Evolutionary conservation across 2,113 vertebrate genomes (phyloP).

Genomic region (Brienomyrus longianalis): DNA sequence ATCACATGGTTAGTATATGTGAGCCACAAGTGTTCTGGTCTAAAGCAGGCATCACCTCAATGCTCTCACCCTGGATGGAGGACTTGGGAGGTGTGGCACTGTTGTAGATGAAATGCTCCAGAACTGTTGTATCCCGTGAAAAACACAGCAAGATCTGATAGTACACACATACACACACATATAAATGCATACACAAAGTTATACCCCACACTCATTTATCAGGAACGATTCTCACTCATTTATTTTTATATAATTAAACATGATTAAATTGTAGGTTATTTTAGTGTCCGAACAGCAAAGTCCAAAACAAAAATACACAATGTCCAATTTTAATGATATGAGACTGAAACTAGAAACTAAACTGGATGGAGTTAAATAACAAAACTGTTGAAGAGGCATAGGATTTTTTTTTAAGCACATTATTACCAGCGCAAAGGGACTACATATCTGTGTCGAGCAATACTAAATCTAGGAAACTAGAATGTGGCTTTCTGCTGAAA

Average conservation of each 20-base stretch:
- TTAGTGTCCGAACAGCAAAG: neutral
- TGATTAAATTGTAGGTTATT: neutral
- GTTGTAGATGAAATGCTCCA: conserved; percentile 87
- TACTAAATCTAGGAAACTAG: too few species aligned
- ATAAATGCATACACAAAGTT: neutral
- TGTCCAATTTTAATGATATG: neutral
- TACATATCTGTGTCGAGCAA: too few species aligned
- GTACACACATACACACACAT: conserved; percentile 25
- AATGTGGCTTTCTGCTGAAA: too few species aligned
- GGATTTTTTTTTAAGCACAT: too few species aligned
- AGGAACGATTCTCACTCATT: neutral
- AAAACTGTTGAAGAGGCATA: too few species aligned
- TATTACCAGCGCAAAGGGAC: too few species aligned
- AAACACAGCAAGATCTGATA: conserved; percentile 88
- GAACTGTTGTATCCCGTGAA: conserved; percentile 83
- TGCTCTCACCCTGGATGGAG: conserved; percentile 77
- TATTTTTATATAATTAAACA: neutral
- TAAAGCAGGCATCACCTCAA: neutral
- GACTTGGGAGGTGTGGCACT: conserved; percentile 90
- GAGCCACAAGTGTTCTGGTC: neutral
- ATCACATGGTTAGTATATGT: conserved; percentile 21
- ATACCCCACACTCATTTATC: neutral
- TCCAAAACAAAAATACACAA: neutral
- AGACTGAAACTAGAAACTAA: too few species aligned
- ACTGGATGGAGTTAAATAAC: too few species aligned